A percentile compares a stretch with the other conserved stretches of the same genome.
These are phyloP conservation scores for Leucopternis melanops DNA, from an alignment of 2,113 vertebrate genomes.

Conservation along the genomic window DNA sequence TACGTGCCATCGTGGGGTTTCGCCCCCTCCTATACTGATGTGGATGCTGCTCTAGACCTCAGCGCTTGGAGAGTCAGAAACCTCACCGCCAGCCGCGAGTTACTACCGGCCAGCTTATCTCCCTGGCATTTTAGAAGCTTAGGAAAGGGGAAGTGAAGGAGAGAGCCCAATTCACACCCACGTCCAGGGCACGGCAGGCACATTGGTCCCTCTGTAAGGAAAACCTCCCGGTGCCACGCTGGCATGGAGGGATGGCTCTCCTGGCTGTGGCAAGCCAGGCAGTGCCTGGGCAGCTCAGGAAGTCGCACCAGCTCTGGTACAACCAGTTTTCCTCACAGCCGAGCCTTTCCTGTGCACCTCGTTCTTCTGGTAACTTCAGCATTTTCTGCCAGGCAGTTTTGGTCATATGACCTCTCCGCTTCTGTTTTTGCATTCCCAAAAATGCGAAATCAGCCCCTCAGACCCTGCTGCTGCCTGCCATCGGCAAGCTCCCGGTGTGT, in stretches of 20 bases:
- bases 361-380: not conserved
- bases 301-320: not conserved
- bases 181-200: not conserved
- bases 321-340: not conserved
- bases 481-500: not conserved
- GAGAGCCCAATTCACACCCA: accelerated
- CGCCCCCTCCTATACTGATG: accelerated
- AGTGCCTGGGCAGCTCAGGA: not conserved
- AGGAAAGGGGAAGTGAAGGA: not conserved
- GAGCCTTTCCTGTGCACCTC: not conserved
- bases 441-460: not conserved
- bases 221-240: not conserved
- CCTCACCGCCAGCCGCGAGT: not conserved
- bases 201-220: not conserved
- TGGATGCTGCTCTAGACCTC: not conserved
- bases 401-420: not conserved
- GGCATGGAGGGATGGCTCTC: accelerated
- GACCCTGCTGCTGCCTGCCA: not conserved
- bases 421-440: not conserved
- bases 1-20: accelerated
- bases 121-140: not conserved
- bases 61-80: not conserved
- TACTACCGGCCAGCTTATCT: not conserved
- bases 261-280: not conserved
- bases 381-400: not conserved